Conservation (phyloP, 2,797 vertebrate species). For the Acanthornis magna region DNA sequence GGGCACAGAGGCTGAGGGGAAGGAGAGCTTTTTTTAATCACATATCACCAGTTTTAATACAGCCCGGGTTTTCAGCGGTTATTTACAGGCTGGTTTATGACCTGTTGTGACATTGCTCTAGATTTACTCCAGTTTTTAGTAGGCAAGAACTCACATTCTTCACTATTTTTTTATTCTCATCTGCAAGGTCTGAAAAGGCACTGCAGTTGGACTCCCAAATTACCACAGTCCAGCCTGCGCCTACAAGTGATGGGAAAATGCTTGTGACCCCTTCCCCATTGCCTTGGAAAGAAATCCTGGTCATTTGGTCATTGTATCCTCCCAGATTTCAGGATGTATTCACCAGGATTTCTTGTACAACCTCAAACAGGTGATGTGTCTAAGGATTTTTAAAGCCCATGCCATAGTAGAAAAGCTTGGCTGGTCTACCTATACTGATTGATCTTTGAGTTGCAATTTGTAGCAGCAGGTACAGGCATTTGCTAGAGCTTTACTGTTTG, state of each 20-base stretch:
- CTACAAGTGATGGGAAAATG: background rate
- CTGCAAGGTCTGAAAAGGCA: background rate
- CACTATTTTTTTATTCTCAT: background rate
- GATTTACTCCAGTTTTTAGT: background rate
- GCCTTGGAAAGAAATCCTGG: background rate
- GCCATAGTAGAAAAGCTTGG: background rate
- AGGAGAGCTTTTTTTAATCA: background rate
- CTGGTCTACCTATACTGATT: background rate
- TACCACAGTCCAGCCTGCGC: accelerated
- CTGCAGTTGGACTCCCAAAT: background rate
- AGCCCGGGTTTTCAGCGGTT: background rate
- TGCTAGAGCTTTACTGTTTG: background rate
- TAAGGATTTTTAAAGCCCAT: background rate
- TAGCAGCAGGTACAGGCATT: background rate
- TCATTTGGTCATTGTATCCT: background rate
- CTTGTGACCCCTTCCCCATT: background rate
- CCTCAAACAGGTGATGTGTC: background rate
- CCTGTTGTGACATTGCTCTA: background rate
- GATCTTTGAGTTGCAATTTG: background rate
- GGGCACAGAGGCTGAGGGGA: background rate
- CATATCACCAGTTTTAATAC: background rate
- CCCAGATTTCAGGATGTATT: background rate
- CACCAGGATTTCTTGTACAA: background rate
- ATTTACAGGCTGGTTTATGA: conserved; percentile 15
- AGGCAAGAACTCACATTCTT: background rate